Evolutionary conservation across 2,113 vertebrate genomes (phyloP), one percentile per base, ranked within the genome.

Genomic region (Varanus komodoensis): DNA sequence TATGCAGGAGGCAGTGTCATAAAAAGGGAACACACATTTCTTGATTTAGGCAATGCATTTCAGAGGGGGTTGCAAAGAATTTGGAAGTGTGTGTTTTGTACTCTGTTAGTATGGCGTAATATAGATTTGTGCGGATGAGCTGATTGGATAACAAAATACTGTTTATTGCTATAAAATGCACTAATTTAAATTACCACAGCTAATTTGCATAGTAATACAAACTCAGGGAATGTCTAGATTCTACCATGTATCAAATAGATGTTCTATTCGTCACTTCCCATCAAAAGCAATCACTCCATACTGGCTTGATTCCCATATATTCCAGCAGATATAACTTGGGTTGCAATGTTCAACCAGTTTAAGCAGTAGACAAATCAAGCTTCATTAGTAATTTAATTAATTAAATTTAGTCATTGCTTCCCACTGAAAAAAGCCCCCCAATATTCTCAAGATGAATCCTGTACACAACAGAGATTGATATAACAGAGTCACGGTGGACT

Each of bases 61-160:
- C 83, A 74, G 7, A 64, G 67, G 34, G 3, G 25, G 12, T 52
- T 27, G 9, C 68, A 25, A 57, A n/a, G 61, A 38, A 82, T 64
- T 82, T 75, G 17, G 38, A 83, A 61, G 52, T 74, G 61, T 74
- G n/a, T 29, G 44, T 29, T 82, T 61, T 82, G 15, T 69, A 57
- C 15, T 88, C 34, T 82, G 32, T 74, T 77, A 75, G 19, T 48
- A 67, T 14, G 48, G 69, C n/a, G 29, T 29, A 34, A 67, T 67
- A 21, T 50, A 78, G n/a, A 48, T 48, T 79, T 77, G 71, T 52
- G 15, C n/a, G 44, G n/a, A 87, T 80, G 32, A 67, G n/a, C 15
- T 67, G 68, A 87, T 44, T 80, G 17, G 54, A 79, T 67, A 79
- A 80, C 38, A 87, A 79, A 87, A 78, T 32, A 27, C 71, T 57